phyloP scores from a whole-genome alignment of 2,113 vertebrate genomes.

The Willisornis vidua region DNA sequence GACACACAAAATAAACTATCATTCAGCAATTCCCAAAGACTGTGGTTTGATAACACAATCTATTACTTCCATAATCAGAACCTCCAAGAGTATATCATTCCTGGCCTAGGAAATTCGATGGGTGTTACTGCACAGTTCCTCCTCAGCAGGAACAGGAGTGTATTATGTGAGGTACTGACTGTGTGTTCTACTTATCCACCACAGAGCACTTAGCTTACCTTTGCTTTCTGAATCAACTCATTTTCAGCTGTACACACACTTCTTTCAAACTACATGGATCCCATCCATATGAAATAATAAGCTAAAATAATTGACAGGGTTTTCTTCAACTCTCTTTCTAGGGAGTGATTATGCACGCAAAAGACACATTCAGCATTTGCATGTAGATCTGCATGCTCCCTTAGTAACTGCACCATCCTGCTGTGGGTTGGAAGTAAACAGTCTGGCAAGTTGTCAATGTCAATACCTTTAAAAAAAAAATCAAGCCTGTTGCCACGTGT shows the following conservation, averaged over 20 bases:
- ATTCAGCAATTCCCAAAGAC: neutral
- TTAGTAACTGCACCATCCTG: neutral
- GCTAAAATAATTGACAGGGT: neutral
- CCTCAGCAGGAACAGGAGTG: neutral
- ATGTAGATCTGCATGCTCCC: neutral
- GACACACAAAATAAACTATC: neutral
- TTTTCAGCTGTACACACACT: neutral
- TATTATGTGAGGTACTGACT: neutral
- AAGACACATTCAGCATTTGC: neutral
- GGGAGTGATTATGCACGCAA: neutral
- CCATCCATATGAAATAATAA: neutral
- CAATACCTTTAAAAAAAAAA: neutral
- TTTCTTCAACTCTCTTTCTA: neutral
- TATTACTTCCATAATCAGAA: neutral
- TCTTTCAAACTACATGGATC: neutral
- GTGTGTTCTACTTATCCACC: neutral
- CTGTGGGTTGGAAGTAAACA: neutral
- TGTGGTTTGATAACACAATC: neutral
- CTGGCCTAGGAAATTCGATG: neutral
- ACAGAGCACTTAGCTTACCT: neutral
- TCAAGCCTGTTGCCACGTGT: neutral
- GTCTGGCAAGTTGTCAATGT: accelerated
- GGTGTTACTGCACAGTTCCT: neutral
- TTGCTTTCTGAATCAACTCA: neutral
- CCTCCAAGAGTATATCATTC: neutral